Evolutionary conservation across 2,113 vertebrate species (phyloP).

Genomic region (Alligator mississippiensis): DNA sequence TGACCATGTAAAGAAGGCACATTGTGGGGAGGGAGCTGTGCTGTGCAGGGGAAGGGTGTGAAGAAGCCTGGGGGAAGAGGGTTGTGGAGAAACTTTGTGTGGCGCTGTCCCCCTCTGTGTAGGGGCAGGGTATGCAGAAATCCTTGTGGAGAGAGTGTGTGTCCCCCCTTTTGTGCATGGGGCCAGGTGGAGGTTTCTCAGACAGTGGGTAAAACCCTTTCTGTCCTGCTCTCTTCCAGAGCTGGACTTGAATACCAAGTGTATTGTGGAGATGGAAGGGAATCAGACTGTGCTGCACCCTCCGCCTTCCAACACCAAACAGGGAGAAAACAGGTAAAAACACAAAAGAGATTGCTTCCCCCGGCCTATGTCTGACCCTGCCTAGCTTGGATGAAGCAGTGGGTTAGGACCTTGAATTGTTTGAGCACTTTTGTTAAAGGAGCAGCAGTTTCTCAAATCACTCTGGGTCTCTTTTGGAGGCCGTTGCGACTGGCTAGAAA

Average conservation of each 20-base stretch:
- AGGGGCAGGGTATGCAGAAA: too few relatives aligned
- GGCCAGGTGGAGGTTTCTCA: too few relatives aligned
- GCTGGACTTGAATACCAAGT: slow-evolving; percentile 97
- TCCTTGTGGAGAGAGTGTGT: too few relatives aligned
- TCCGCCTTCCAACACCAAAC: slow-evolving; percentile 89
- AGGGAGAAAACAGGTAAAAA: slow-evolving; percentile 90
- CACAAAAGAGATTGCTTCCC: not conserved
- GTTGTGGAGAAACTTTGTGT: too few relatives aligned
- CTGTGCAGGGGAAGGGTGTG: too few relatives aligned
- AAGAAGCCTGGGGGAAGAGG: too few relatives aligned
- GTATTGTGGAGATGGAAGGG: slow-evolving; percentile 98
- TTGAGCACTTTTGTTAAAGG: not conserved
- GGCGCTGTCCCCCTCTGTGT: too few relatives aligned
- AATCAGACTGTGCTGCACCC: slow-evolving; percentile 96
- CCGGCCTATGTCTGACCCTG: not conserved
- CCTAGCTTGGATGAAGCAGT: not conserved
- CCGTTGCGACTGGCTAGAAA: not conserved
- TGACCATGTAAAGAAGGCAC: too few relatives aligned
- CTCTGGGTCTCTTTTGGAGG: not conserved
- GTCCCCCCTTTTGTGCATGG: too few relatives aligned
- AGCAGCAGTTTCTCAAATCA: not conserved
- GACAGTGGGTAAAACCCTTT: not conserved
- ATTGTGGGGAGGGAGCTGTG: too few relatives aligned
- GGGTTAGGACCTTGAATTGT: not conserved
- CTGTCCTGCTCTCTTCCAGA: slow-evolving; percentile 83